Base-by-base conservation (phyloP, 2,888 invertebrate genomes). In the Aricia artaxerxes region DNA sequence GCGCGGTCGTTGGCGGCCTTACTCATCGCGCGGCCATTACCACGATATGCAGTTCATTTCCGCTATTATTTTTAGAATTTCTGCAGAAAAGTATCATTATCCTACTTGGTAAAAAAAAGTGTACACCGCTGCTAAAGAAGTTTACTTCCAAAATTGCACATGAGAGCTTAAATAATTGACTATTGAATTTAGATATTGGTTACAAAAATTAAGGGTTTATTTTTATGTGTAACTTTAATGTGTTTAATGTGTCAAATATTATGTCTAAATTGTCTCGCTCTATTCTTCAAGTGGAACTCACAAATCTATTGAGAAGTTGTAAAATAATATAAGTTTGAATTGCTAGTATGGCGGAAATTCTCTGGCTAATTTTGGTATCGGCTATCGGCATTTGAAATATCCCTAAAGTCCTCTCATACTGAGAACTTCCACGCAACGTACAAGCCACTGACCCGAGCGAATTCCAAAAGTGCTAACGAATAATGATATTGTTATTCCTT, bases 281-380 rank as follows among this genome's bases (percentile, higher is more conserved):
- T 57, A 16, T 57, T 57, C 4, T 11, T 24, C 24, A 9, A 57
- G 4, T 57, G 57, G 4, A 16, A 57, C 13, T 57, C 16, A 4
- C 4, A 57, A 16, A 57, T 57, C 16, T 57, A 49, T 49, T 49
- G 49, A 49, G 49, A 9, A 49, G 49, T 49, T 49, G 9, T 49
- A 49, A 49, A 49, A 49, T 49, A 49, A 49, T 49, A 44, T 44
- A 44, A 9, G 44, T 11, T 49, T 9, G 49, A 9, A 69, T 69
- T 69, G 24, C 64, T 11, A 11, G 64, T 31, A 9, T 13, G 9
- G 69, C 35, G 38, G 35, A 38, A 69, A 69, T 35, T 35, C 35
- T 16, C 31, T 61, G 64, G 38, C 35, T 69, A 35, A 69, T 69
- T 64, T 69, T 69, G 35, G 69, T 38, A 69, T 69, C 69, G 69